phyloP scores from a whole-genome alignment of 2,113 vertebrate species.

The Prinia subflava region DNA sequence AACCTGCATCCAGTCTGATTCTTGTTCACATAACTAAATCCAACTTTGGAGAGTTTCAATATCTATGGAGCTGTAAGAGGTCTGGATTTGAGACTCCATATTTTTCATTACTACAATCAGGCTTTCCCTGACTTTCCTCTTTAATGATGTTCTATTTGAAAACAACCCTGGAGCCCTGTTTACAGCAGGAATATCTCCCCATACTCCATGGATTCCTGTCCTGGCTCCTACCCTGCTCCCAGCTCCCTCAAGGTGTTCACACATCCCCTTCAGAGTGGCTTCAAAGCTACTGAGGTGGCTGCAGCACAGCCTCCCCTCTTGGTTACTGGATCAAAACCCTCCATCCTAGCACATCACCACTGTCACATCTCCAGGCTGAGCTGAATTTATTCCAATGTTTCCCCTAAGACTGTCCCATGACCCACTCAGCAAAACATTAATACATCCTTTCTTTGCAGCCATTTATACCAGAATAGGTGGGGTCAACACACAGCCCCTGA shows the following conservation, averaged over 20 bases:
- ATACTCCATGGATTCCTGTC: background rate
- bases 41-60: accelerated
- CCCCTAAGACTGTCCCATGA: background rate
- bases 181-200: background rate
- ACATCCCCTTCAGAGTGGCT: accelerated
- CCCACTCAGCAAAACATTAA: background rate
- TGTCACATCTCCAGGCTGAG: background rate
- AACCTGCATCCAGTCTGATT: background rate
- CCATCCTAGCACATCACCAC: background rate
- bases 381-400: background rate
- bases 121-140: background rate
- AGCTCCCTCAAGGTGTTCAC: background rate
- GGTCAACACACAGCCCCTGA: background rate
- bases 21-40: background rate
- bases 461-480: background rate
- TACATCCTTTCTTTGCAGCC: background rate
- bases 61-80: background rate
- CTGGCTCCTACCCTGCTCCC: background rate
- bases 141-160: background rate
- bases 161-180: background rate
- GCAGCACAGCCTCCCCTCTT: background rate
- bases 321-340: background rate
- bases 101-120: accelerated
- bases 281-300: background rate
- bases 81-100: background rate